phyloP scores from a whole-genome alignment of 2,797 vertebrate genomes.

The Acipenser oxyrinchus region DNA sequence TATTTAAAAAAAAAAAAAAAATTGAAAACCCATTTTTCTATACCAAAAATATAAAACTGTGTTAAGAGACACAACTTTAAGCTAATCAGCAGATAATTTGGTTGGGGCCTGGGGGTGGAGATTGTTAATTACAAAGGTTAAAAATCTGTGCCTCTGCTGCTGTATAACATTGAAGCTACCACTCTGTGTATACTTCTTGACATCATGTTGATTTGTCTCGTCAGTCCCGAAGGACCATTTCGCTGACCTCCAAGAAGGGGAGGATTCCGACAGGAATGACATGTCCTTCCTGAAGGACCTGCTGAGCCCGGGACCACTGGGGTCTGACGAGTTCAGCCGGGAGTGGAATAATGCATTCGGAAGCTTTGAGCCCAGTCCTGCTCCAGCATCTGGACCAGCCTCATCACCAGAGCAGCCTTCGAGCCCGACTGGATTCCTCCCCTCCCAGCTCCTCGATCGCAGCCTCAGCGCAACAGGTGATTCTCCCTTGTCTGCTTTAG shows the following conservation, averaged over 20 bases:
- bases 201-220: neutral
- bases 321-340: slow-evolving; percentile 46
- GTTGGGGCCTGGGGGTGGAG: no score
- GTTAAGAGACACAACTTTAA: neutral
- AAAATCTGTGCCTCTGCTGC: neutral
- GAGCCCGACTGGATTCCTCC: slow-evolving; percentile 62
- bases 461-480: slow-evolving; percentile 62
- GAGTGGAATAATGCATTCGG: slow-evolving; percentile 61
- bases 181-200: neutral
- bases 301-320: slow-evolving; percentile 47
- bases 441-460: slow-evolving; percentile 78
- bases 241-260: slow-evolving; percentile 47
- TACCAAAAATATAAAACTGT: no score
- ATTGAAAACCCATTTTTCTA: no score
- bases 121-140: no score
- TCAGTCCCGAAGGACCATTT: slow-evolving; percentile 40
- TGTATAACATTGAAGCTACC: neutral
- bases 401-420: slow-evolving; percentile 35
- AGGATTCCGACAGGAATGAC: slow-evolving; percentile 57
- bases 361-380: slow-evolving; percentile 35
- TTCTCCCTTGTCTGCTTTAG: no score
- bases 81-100: no score
- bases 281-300: slow-evolving; percentile 72
- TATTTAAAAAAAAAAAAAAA: no score
- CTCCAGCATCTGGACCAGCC: neutral